Percentiles rank a stretch among this genome's conserved stretches.
Evolutionary conservation across 1,140 invertebrate genomes (phyloP).

Genomic region (Cheumatopsyche charites): DNA sequence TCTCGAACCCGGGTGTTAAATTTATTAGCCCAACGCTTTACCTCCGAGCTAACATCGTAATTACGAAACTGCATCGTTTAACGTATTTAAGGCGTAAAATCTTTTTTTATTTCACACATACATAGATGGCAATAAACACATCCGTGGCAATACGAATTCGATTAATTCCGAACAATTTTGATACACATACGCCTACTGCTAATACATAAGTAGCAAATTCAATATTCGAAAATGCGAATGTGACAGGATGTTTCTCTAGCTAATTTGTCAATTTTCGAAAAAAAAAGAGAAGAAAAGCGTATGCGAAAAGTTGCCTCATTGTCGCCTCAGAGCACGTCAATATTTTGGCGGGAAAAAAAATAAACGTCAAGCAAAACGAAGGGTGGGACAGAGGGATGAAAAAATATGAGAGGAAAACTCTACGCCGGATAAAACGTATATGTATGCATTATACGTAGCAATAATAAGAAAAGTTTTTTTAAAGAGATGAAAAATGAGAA

Average conservation of each 20-base stretch:
- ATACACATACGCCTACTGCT: too few species aligned
- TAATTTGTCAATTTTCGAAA: constrained; percentile 41
- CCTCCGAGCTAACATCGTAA: too few species aligned
- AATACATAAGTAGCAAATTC: too few species aligned
- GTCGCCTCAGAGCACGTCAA: constrained; percentile 43
- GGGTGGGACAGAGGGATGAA: background rate
- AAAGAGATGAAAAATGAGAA: constrained; percentile 44
- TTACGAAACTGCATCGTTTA: too few species aligned
- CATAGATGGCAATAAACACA: too few species aligned
- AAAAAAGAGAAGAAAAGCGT: background rate
- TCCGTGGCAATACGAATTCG: too few species aligned
- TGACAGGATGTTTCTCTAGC: constrained; percentile 38
- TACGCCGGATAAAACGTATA: too few species aligned
- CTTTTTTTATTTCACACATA: too few species aligned
- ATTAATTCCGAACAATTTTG: too few species aligned
- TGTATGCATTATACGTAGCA: background rate
- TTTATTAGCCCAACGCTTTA: too few species aligned
- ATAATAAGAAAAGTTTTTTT: constrained; percentile 25
- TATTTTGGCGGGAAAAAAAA: constrained; percentile 36
- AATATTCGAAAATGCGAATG: background rate
- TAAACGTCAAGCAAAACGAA: background rate
- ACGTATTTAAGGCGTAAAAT: too few species aligned
- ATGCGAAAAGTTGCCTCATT: constrained; percentile 34
- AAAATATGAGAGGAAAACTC: background rate
- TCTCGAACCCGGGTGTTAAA: too few species aligned